A percentile compares a stretch with the other conserved stretches of the same genome.
Conservation (phyloP, 2,113 vertebrate species). For the Danio rerio region DNA sequence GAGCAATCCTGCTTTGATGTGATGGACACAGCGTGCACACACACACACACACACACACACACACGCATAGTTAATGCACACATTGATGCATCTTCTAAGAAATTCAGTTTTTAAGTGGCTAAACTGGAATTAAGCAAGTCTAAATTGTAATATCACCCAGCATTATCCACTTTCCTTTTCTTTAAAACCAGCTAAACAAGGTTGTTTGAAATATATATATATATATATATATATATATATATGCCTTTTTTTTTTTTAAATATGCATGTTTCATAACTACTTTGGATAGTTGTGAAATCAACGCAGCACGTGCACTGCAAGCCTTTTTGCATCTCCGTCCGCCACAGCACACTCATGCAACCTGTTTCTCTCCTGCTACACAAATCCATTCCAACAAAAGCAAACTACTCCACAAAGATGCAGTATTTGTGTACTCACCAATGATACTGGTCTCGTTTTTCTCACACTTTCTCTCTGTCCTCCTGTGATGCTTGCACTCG, state of each 20-base stretch:
- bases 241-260: no score
- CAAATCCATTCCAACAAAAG: constrained; percentile 49
- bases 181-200: neutral
- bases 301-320: constrained; percentile 53
- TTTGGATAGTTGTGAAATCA: constrained; percentile 50
- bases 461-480: constrained; percentile 42
- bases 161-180: neutral
- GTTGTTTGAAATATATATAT: no score
- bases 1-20: constrained; percentile 53
- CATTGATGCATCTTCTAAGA: constrained; percentile 34
- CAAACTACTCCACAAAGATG: constrained; percentile 54
- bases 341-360: constrained; percentile 30
- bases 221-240: no score
- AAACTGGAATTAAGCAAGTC: neutral
- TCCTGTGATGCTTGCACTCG: constrained; percentile 66
- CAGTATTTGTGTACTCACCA: constrained; percentile 76
- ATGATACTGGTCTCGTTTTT: constrained; percentile 53
- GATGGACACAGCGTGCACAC: constrained; percentile 27
- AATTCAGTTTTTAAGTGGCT: neutral
- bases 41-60: constrained; percentile 30
- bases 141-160: neutral
- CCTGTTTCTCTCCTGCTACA: constrained; percentile 38
- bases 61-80: constrained; percentile 47
- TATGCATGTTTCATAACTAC: neutral
- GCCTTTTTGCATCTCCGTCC: constrained; percentile 33